A percentile compares a stretch with the other conserved stretches of the same genome.
Conservation (phyloP, 2,113 vertebrate species). For the Paratilapia polleni region DNA sequence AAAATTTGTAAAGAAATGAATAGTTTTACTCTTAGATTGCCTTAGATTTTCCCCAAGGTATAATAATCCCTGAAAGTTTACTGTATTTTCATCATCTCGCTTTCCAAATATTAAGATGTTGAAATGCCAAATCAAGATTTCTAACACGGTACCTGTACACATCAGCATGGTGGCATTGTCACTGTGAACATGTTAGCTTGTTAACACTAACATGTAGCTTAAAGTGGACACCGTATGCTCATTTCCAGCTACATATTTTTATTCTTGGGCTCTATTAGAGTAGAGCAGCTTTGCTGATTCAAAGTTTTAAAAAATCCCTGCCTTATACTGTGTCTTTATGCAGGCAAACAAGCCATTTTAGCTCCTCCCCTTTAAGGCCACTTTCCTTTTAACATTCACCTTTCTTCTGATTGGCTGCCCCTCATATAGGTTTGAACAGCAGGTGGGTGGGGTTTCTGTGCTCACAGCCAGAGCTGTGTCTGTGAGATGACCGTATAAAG, state of each 20-base stretch:
- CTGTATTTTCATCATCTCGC: too few species aligned
- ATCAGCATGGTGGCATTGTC: background rate
- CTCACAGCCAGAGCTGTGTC: background rate
- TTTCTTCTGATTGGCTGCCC: background rate
- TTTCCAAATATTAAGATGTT: background rate
- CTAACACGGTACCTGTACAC: background rate
- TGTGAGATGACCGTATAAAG: background rate
- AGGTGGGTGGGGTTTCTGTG: background rate
- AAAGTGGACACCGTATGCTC: too few species aligned
- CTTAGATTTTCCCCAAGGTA: too few species aligned
- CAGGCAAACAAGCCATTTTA: too few species aligned
- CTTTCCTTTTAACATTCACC: background rate
- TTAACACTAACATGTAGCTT: too few species aligned
- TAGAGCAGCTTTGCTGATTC: background rate
- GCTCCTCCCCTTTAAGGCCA: too few species aligned
- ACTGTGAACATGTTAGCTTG: too few species aligned
- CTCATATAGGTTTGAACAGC: background rate
- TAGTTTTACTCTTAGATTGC: too few species aligned
- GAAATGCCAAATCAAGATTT: background rate
- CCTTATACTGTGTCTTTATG: too few species aligned
- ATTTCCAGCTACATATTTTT: background rate
- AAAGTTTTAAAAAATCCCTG: background rate
- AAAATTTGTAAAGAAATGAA: too few species aligned
- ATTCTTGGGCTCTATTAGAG: background rate
- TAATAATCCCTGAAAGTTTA: too few species aligned